Base-by-base conservation (phyloP, 2,797 vertebrate genomes). In the Chloroceryle amazona region DNA sequence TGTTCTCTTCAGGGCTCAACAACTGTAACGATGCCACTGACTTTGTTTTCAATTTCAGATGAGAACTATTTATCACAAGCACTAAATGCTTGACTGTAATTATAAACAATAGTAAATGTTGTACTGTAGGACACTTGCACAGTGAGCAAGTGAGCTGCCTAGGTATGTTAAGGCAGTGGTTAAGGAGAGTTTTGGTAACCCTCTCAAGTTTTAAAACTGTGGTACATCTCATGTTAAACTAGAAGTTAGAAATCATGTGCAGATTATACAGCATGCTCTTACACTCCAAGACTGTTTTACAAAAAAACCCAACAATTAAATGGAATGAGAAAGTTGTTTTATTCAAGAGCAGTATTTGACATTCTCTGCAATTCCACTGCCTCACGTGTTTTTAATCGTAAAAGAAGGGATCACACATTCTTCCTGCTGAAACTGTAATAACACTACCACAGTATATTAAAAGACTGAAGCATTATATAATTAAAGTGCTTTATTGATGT, bases 381-480 rank as follows among this genome's bases (percentile, higher is more conserved):
- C 66, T 84, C 79, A 82, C 20, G 35, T 54, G 49, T 44, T 88
- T 92, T 85, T 35, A 79, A 39, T 54, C 75, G 42, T 66, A 86
- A 95, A 94, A 91, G 42, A 60, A 82, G 29, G 57, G 60, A 84
- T 54, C 55, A 61, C 31, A 35, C 21, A 49, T 8, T 83, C 46
- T 81, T 89, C 39, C 58, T 66, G 86, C 49, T 86, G 66, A 81
- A 95, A 93, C 11, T 31, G 10, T 93, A 94, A 71, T 68, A 88
- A 86, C 46, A 89, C 95, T 80, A 94, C 81, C 51, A 86, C 8
- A 47, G 65, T 68, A 55, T 68, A 80, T 60, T 79, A 85, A 91
- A 90, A 92, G 54, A 79, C 29, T 23, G 44, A 93, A 81, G 62
- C 11, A 62, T 84, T 79, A 70, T 46, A 75, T 66, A 94, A 95